phyloP scores from a whole-genome alignment of 2,888 invertebrate species.

The Acronicta alni region DNA sequence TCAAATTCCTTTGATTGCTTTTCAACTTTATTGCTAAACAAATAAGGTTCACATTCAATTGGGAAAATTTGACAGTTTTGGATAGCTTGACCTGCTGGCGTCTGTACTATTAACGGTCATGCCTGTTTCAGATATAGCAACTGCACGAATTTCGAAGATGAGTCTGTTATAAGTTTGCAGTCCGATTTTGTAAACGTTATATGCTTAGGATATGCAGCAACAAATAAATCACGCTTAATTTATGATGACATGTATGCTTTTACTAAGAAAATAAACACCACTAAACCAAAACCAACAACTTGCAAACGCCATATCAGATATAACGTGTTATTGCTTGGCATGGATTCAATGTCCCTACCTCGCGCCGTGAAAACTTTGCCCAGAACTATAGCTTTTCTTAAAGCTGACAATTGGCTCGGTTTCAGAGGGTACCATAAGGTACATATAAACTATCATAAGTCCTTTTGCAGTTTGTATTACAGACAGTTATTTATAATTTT shows the following conservation, averaged over 20 bases:
- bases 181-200: conserved; percentile 77
- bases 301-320: conserved; percentile 66
- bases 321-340: conserved; percentile 93
- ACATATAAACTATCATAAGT: conserved; percentile 20
- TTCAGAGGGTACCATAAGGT: conserved; percentile 93
- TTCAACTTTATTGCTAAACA: no score
- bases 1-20: no score
- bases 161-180: conserved; percentile 65
- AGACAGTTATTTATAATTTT: neutral
- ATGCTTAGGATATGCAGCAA: conserved; percentile 69
- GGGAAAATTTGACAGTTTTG: no score
- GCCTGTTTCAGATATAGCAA: conserved; percentile 68
- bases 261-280: conserved; percentile 81
- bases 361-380: conserved; percentile 94
- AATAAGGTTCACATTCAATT: no score
- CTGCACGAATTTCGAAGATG: conserved; percentile 69
- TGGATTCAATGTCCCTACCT: conserved; percentile 95
- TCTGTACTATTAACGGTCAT: neutral
- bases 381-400: conserved; percentile 91
- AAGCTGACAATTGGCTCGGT: conserved; percentile 92
- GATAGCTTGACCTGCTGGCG: no score
- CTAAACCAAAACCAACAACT: conserved; percentile 47
- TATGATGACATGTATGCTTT: conserved; percentile 82
- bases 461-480: neutral
- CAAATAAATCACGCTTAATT: conserved; percentile 66